Percentiles rank a stretch among this genome's conserved stretches.
phyloP scores from a whole-genome alignment of 2,888 invertebrate species.

The Cepaea hortensis region DNA sequence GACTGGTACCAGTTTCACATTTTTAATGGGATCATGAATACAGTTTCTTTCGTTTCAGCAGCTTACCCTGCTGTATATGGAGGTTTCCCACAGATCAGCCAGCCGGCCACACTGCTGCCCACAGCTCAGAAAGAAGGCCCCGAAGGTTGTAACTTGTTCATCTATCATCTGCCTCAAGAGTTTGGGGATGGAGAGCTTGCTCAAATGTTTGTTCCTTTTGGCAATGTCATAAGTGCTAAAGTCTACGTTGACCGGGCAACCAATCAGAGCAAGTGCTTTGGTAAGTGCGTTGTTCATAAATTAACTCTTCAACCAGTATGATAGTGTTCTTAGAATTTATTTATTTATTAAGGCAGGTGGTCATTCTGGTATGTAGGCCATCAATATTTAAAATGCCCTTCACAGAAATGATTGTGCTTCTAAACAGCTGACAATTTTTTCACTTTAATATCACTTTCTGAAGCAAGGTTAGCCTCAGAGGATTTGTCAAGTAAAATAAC shows the following conservation, averaged over 20 bases:
- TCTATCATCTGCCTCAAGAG: constrained; percentile 99
- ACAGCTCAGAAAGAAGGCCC: constrained; percentile 83
- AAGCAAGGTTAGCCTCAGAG: too few relatives aligned
- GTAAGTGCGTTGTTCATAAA: constrained; percentile 80
- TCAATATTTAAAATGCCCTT: too few relatives aligned
- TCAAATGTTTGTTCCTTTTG: constrained; percentile 99
- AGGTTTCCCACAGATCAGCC: constrained; percentile 90
- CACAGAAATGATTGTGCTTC: too few relatives aligned
- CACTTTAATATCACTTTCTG: too few relatives aligned
- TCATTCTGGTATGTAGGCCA: too few relatives aligned
- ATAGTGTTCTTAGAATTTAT: too few relatives aligned
- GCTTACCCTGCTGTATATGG: constrained; percentile 92
- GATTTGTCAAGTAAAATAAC: too few relatives aligned
- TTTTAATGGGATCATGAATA: constrained; percentile 23
- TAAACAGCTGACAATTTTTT: too few relatives aligned
- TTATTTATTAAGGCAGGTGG: too few relatives aligned
- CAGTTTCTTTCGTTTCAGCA: constrained; percentile 40
- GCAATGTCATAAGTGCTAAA: constrained; percentile 99
- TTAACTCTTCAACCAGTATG: too few relatives aligned
- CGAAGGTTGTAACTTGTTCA: constrained; percentile 99
- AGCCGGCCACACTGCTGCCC: constrained; percentile 74
- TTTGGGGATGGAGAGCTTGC: constrained; percentile 99
- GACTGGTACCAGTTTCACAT: background rate
- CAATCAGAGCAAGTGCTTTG: constrained; percentile 99
- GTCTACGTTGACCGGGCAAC: constrained; percentile 99